A percentile compares a stretch with the other conserved stretches of the same genome.
These are phyloP conservation scores for Corythoichthys haematopterus DNA, from an alignment of 2,113 vertebrate genomes.

Conservation along the genomic window DNA sequence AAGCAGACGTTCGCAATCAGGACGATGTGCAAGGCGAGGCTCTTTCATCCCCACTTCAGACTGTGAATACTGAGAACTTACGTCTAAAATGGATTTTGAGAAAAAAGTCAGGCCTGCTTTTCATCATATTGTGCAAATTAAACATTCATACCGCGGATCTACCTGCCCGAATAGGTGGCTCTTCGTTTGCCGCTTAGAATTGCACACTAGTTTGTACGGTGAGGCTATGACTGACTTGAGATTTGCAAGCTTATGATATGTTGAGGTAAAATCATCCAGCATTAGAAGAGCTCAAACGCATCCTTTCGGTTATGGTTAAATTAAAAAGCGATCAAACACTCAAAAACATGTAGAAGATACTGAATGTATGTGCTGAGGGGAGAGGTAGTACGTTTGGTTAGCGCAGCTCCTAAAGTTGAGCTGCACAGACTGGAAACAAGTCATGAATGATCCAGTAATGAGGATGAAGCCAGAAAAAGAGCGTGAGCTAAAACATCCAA, in stretches of 20 bases:
- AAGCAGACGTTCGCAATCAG: not conserved
- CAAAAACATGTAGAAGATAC: slow-evolving; percentile 38
- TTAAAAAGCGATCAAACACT: slow-evolving; percentile 44
- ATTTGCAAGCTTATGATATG: slow-evolving; percentile 46
- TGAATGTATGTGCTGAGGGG: slow-evolving; percentile 53
- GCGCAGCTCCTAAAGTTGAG: slow-evolving; percentile 50
- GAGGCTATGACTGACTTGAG: slow-evolving; percentile 10
- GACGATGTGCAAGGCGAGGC: not conserved
- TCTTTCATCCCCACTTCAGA: not conserved
- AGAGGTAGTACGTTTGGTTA: slow-evolving; percentile 77
- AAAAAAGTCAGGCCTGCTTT: not conserved
- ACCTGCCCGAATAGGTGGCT: not conserved
- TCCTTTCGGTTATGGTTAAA: slow-evolving; percentile 46
- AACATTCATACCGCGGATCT: not conserved
- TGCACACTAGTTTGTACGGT: slow-evolving; percentile 5
- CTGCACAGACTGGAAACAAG: slow-evolving; percentile 17
- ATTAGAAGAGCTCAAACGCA: slow-evolving; percentile 45
- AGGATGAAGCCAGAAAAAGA: slow-evolving; percentile 36
- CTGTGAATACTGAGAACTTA: not conserved
- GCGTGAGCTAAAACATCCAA: slow-evolving; percentile 11
- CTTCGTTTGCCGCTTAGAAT: not conserved
- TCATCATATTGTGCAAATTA: not conserved
- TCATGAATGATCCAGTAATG: slow-evolving; percentile 33
- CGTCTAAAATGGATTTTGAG: not conserved
- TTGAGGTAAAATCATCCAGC: slow-evolving; percentile 68